Conservation (phyloP, 2,888 invertebrate species). For the Heliconius sara region DNA sequence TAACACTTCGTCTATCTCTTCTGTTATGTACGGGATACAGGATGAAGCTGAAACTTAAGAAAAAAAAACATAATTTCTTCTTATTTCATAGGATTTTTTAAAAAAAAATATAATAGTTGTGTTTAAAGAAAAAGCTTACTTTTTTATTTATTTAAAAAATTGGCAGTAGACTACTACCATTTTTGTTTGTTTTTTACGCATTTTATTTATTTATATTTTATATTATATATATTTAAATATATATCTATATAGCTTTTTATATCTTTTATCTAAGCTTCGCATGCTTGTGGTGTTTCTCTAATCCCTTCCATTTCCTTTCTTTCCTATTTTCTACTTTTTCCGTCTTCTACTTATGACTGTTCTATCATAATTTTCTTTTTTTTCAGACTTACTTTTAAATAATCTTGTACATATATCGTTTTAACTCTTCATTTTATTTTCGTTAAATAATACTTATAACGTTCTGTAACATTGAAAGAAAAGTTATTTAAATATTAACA, state of each 20-base stretch:
- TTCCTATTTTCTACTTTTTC: slow-evolving; percentile 37
- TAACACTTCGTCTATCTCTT: no score
- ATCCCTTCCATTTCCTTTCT: slow-evolving; percentile 47
- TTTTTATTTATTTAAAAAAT: neutral
- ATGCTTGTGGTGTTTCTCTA: slow-evolving; percentile 46
- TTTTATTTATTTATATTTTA: slow-evolving; percentile 6
- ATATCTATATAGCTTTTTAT: slow-evolving; percentile 31
- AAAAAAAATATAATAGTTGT: no score
- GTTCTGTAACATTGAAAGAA: no score
- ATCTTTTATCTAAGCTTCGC: slow-evolving; percentile 53
- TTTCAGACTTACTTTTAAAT: slow-evolving; percentile 42
- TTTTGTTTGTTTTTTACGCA: neutral
- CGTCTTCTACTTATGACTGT: slow-evolving; percentile 36
- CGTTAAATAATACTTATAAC: neutral
- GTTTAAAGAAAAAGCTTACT: no score
- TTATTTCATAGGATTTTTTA: no score
- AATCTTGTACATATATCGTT: slow-evolving; percentile 19
- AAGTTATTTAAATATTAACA: no score
- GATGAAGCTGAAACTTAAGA: no score
- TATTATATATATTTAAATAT: slow-evolving; percentile 53
- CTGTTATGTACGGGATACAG: no score
- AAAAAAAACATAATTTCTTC: no score
- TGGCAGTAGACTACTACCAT: neutral
- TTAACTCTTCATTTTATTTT: slow-evolving; percentile 22
- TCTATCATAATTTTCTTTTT: slow-evolving; percentile 43